These are phyloP conservation scores for Fistularia commersonii DNA, from an alignment of 2,797 vertebrate genomes.

Conservation along the genomic window DNA sequence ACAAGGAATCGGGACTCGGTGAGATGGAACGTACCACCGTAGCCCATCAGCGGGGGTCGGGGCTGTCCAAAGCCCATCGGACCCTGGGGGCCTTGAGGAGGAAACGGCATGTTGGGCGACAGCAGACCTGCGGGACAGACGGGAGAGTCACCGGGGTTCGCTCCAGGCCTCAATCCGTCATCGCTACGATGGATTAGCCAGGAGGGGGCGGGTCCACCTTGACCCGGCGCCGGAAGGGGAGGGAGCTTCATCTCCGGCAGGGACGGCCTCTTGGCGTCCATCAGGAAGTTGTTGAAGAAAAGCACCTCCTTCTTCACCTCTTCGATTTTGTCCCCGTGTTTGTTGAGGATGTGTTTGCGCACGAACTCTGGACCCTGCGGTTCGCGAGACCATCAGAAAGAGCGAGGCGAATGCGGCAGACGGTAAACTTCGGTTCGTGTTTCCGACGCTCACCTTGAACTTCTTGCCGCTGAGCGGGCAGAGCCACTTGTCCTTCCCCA, in stretches of 20 bases:
- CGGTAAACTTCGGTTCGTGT: too few species aligned
- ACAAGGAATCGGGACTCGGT: not conserved
- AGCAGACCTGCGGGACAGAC: conserved; percentile 69
- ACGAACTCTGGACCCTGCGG: conserved; percentile 96
- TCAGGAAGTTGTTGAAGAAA: conserved; percentile 92
- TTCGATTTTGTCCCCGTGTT: conserved; percentile 91
- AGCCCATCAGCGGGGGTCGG: conserved; percentile 89
- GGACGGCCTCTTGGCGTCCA: conserved; percentile 88
- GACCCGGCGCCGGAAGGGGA: conserved; percentile 80
- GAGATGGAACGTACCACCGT: conserved; percentile 72
- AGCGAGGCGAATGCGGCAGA: too few species aligned
- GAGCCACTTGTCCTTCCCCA: conserved; percentile 93
- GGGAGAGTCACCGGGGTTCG: not conserved
- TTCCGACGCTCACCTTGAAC: conserved; percentile 81
- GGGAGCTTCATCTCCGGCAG: conserved; percentile 87
- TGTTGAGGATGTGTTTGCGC: conserved; percentile 92
- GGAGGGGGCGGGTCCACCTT: conserved; percentile 60
- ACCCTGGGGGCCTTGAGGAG: conserved; percentile 86
- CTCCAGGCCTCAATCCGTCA: not conserved
- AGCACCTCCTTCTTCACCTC: conserved; percentile 91
- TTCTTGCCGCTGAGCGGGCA: conserved; percentile 92
- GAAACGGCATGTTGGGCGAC: conserved; percentile 84
- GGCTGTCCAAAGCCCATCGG: conserved; percentile 87
- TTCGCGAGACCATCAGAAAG: too few species aligned
- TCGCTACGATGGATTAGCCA: conserved; percentile 1